Percentiles rank a stretch among this genome's conserved stretches.
phyloP scores from a whole-genome alignment of 1,140 invertebrate species.

The Oryctes rhinoceros region DNA sequence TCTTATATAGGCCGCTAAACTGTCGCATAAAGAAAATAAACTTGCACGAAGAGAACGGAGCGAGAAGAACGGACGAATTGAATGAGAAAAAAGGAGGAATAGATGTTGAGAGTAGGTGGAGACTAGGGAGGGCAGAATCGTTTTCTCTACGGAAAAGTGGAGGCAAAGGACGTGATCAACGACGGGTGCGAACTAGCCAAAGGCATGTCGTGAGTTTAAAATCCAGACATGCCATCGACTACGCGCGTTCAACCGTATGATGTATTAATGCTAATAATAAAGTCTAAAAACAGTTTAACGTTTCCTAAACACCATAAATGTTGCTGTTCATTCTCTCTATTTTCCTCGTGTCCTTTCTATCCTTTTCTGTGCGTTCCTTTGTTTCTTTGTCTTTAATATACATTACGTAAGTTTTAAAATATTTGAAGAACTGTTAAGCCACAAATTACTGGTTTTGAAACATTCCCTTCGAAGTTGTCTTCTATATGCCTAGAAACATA shows the following conservation, averaged over 20 bases:
- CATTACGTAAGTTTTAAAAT: too few species aligned
- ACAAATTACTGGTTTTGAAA: too few species aligned
- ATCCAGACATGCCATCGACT: conserved; percentile 30
- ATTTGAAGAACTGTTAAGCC: too few species aligned
- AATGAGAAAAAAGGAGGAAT: conserved; percentile 8
- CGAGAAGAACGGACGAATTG: conserved; percentile 29
- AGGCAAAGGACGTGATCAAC: conserved; percentile 18
- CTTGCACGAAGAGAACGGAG: conserved; percentile 44
- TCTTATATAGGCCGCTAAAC: conserved; percentile 51
- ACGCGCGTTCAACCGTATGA: conserved; percentile 29
- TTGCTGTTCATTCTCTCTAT: not conserved
- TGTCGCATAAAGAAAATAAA: conserved; percentile 55
- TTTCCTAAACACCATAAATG: conserved; percentile 33
- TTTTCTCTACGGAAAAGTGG: conserved; percentile 28
- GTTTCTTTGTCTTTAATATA: too few species aligned
- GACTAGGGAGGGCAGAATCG: not conserved
- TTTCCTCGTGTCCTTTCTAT: too few species aligned
- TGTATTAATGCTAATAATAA: conserved; percentile 40
- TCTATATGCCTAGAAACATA: too few species aligned
- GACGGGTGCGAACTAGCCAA: conserved; percentile 25
- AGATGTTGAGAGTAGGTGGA: conserved; percentile 12
- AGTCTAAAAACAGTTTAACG: conserved; percentile 35
- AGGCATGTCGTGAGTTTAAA: conserved; percentile 31
- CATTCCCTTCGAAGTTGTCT: too few species aligned
- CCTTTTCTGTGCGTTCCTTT: too few species aligned